These are phyloP conservation scores for Epizoanthus stellaris DNA, from an alignment of 92 coral and sea anemone genomes.

Conservation along the genomic window DNA sequence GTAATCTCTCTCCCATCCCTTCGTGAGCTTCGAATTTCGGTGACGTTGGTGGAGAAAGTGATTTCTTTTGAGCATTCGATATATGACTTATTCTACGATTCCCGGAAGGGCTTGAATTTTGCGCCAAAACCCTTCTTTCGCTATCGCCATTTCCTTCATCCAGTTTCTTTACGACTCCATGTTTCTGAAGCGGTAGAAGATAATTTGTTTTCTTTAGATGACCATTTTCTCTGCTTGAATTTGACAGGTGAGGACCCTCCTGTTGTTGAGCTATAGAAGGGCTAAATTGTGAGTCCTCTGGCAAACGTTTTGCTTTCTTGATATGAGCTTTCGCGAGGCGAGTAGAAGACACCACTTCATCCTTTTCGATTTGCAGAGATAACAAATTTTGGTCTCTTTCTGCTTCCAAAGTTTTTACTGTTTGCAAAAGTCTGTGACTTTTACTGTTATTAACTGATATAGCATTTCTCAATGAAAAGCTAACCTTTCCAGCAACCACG, in stretches of 20 bases:
- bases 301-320: conserved; percentile 27
- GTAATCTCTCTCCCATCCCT: background rate
- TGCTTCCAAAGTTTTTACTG: conserved; percentile 72
- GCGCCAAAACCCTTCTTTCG: background rate
- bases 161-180: background rate
- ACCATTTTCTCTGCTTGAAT: background rate
- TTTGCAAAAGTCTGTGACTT: conserved; percentile 61
- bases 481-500: conserved; percentile 57
- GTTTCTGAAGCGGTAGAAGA: conserved; percentile 27
- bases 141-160: background rate
- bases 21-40: background rate
- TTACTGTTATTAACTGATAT: conserved; percentile 57
- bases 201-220: background rate
- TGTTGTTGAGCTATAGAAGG: background rate
- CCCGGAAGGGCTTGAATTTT: background rate
- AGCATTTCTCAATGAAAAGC: conserved; percentile 71
- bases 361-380: conserved; percentile 70
- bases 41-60: conserved; percentile 18
- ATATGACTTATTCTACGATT: background rate
- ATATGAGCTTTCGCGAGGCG: conserved; percentile 40
- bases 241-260: background rate
- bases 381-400: conserved; percentile 74
- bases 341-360: conserved; percentile 55
- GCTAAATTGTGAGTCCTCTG: background rate
- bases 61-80: background rate